These are phyloP conservation scores for Clamator glandarius DNA, from an alignment of 2,797 vertebrate genomes.

Conservation along the genomic window DNA sequence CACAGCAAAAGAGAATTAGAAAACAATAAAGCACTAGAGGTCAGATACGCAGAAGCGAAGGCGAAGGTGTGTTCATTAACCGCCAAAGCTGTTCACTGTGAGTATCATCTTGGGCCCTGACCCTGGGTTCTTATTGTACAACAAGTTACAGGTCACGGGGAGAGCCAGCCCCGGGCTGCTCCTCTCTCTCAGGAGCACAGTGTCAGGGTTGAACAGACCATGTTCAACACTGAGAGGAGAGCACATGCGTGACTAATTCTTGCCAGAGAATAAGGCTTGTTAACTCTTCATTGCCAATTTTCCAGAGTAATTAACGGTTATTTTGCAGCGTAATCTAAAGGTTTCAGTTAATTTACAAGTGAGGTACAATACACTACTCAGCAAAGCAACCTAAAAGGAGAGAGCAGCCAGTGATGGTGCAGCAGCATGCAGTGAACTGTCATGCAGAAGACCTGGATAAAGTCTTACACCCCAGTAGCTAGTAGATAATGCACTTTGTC, in stretches of 20 bases:
- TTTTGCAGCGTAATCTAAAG: constrained; percentile 73
- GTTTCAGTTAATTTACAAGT: constrained; percentile 71
- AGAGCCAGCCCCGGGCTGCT: background rate
- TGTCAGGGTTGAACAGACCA: background rate
- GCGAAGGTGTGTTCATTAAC: background rate
- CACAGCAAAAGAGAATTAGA: constrained; percentile 49
- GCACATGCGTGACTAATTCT: constrained; percentile 39
- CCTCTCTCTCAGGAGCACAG: background rate
- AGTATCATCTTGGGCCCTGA: background rate
- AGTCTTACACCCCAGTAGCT: constrained; percentile 63
- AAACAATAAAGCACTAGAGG: constrained; percentile 25
- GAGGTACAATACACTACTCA: constrained; percentile 71
- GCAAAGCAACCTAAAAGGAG: constrained; percentile 77
- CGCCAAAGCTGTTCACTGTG: constrained; percentile 46
- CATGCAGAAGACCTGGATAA: constrained; percentile 77
- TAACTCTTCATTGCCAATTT: constrained; percentile 73
- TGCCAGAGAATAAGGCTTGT: constrained; percentile 73
- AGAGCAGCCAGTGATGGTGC: constrained; percentile 73
- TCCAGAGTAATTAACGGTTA: constrained; percentile 71
- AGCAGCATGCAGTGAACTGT: constrained; percentile 78
- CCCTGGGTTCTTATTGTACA: background rate
- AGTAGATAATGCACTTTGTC: constrained; percentile 40
- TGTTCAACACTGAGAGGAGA: background rate
- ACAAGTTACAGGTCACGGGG: background rate
- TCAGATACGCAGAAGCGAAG: background rate